These are phyloP conservation scores for Meloidogyne floridensis DNA, from an alignment of 1,140 invertebrate species.

Conservation along the genomic window DNA sequence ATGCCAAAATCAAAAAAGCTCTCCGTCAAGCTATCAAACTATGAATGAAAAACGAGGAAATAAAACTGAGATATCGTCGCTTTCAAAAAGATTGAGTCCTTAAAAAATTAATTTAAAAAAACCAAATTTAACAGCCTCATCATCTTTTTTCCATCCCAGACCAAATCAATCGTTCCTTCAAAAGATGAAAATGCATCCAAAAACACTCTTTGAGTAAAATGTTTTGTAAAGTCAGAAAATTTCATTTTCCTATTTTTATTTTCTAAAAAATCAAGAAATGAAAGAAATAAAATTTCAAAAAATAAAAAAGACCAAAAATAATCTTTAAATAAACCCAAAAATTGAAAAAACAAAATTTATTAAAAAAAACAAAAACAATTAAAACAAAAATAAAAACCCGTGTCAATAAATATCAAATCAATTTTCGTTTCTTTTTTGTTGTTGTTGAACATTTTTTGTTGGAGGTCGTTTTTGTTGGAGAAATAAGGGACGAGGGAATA, in stretches of 20 bases:
- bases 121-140: conserved; percentile 42
- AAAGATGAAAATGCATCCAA: conserved; percentile 32
- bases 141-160: conserved; percentile 36
- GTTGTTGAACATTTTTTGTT: not conserved
- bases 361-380: not conserved
- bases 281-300: not conserved
- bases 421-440: not conserved
- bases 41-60: too few species aligned
- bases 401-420: not conserved
- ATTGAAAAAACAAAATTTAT: conserved; percentile 13
- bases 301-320: not conserved
- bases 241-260: not conserved
- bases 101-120: not conserved
- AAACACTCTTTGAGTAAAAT: conserved; percentile 41
- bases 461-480: conserved; percentile 6
- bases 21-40: too few species aligned
- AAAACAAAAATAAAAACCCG: conserved; percentile 1
- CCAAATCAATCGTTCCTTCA: conserved; percentile 34
- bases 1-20: too few species aligned
- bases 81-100: not conserved
- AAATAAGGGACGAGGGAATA: conserved; percentile 23
- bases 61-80: too few species aligned
- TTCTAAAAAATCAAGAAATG: not conserved
- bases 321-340: not conserved
- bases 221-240: conserved; percentile 12